These are phyloP conservation scores for Erythrocercus mccallii DNA, from an alignment of 2,113 vertebrate genomes.

Conservation along the genomic window DNA sequence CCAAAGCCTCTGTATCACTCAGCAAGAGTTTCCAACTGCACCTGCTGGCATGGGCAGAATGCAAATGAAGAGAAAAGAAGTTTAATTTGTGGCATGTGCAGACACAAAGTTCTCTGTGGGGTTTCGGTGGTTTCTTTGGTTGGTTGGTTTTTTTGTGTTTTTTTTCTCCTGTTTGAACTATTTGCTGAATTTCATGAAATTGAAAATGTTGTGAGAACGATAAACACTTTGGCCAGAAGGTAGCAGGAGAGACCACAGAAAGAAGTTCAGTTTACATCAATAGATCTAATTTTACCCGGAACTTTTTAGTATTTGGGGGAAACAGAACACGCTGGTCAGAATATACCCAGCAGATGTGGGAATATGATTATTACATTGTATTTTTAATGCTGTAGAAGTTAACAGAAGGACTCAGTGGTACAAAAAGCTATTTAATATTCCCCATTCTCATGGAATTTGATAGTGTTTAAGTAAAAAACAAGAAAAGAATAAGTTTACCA, in stretches of 20 bases:
- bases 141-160: not conserved
- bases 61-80: not conserved
- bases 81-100: not conserved
- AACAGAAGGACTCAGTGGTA: not conserved
- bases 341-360: not conserved
- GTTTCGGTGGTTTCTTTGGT: not conserved
- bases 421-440: not conserved
- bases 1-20: not conserved
- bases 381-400: not conserved
- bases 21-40: not conserved
- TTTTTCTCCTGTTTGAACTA: not conserved
- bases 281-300: not conserved
- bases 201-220: not conserved
- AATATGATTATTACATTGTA: not conserved
- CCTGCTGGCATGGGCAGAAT: not conserved
- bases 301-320: not conserved
- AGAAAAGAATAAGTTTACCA: not conserved
- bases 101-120: not conserved
- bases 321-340: fast-evolving
- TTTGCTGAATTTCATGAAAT: not conserved
- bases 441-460: not conserved
- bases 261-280: not conserved
- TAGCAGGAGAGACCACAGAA: not conserved
- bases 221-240: conserved; percentile 17
- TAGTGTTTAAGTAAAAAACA: not conserved